Percentiles rank a stretch among this genome's conserved stretches.
These are phyloP conservation scores for Operophtera brumata DNA, from an alignment of 2,888 invertebrate species.

Conservation along the genomic window DNA sequence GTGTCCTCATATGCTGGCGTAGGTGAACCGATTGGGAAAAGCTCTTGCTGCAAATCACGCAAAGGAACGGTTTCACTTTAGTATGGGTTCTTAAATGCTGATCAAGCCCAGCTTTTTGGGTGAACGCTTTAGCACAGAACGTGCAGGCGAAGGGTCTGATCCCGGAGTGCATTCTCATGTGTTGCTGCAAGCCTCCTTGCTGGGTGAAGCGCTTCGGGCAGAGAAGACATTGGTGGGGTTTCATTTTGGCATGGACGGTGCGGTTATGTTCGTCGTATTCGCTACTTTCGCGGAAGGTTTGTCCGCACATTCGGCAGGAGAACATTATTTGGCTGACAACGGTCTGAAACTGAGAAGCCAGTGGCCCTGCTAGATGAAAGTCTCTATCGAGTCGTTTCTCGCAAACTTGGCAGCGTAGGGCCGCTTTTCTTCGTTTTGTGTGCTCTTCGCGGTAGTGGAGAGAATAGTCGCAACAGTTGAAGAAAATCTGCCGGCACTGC, in stretches of 20 bases:
- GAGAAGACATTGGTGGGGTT: conserved; percentile 67
- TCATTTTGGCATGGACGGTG: conserved; percentile 63
- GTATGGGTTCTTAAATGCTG: conserved; percentile 75
- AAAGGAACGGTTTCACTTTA: conserved; percentile 72
- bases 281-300: conserved; percentile 54
- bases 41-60: conserved; percentile 69
- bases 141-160: conserved; percentile 68
- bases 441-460: conserved; percentile 72
- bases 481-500: conserved; percentile 70
- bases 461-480: conserved; percentile 75
- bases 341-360: conserved; percentile 40
- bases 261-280: conserved; percentile 68
- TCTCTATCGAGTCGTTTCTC: conserved; percentile 69
- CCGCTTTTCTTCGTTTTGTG: conserved; percentile 71
- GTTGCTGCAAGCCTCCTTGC: conserved; percentile 72
- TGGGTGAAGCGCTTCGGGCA: conserved; percentile 73
- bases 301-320: conserved; percentile 61
- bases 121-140: conserved; percentile 70
- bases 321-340: conserved; percentile 44
- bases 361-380: conserved; percentile 37
- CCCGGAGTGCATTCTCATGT: conserved; percentile 74
- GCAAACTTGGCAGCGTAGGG: conserved; percentile 73
- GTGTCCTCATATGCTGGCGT: conserved; percentile 75
- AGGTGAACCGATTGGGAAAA: conserved; percentile 76
- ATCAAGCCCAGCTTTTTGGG: conserved; percentile 73